Base-by-base conservation (phyloP, 1,140 invertebrate species). In the Drosophila nikananu region DNA sequence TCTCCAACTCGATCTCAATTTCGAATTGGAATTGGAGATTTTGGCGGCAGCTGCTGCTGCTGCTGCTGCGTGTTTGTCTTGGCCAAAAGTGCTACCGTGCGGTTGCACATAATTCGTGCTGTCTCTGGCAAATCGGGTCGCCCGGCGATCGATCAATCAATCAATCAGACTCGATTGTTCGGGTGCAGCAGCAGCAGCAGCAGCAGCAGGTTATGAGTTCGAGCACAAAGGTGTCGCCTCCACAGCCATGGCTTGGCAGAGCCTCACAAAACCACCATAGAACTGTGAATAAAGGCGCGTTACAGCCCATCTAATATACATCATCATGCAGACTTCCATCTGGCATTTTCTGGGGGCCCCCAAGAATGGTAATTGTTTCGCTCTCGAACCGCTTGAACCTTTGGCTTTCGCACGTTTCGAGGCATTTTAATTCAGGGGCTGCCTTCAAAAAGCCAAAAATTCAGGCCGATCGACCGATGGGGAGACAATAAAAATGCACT, bases 341-440 rank as follows among this genome's bases (percentile, higher is more conserved):
- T 52, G 19, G 46, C 35, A 62, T 67, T 49, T 49, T 32, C 37
- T 27, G n/a, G 6, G 27, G 2, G 5, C 39, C 17, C 39, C 17
- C 2, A n/a, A 41, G 17, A 41, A n/a, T 41, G 48, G 48, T 37
- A 71, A 71, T 71, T 52, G 59, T 17, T 37, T 52, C 52, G 32
- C 25, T 49, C 46, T 30, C 59, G 51, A 57, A 63, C 54, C 41
- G 35, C 32, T 70, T 49, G 23, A 86, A 72, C 68, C 65, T 58
- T 78, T 75, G 84, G 80, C 72, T 80, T 49, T 74, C 60, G 44
- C 68, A 57, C 57, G 65, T 70, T 65, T 55, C 5, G 52, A 37
- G 19, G 25, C 39, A 66, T 71, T 80, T 77, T 68, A 73, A 87
- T 80, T 77, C 80, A 80, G 80, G 83, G 83, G 83, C 80, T 67